Evolutionary conservation across 1,140 invertebrate species (phyloP).

Genomic region (Meloidogyne floridensis): DNA sequence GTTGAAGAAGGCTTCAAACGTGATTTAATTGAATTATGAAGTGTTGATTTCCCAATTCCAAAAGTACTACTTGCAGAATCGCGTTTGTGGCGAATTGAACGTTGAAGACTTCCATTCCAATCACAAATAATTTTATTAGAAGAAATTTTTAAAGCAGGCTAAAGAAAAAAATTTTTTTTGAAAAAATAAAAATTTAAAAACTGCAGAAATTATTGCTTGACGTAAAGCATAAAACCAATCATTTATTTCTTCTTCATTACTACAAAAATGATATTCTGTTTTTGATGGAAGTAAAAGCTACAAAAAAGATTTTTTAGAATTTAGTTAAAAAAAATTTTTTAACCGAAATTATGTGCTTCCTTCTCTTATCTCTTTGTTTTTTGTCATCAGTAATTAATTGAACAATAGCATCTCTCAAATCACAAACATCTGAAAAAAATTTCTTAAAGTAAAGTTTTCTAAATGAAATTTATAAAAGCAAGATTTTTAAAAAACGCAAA

Average conservation of each 20-base stretch:
- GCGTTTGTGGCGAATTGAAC: slow-evolving; percentile 28
- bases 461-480: no score
- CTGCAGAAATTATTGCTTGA: slow-evolving; percentile 53
- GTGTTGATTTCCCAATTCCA: slow-evolving; percentile 26
- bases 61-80: slow-evolving; percentile 16
- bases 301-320: slow-evolving; percentile 31
- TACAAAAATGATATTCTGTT: slow-evolving; percentile 56
- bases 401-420: slow-evolving; percentile 65
- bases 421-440: slow-evolving; percentile 59
- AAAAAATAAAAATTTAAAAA: slow-evolving; percentile 8
- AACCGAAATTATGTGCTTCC: slow-evolving; percentile 64
- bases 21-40: slow-evolving; percentile 41
- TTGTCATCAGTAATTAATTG: slow-evolving; percentile 57
- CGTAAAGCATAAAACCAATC: slow-evolving; percentile 59
- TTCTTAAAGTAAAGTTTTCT: background rate
- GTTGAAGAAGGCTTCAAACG: slow-evolving; percentile 31
- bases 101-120: slow-evolving; percentile 36
- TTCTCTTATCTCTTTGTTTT: slow-evolving; percentile 62
- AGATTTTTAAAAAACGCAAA: no score
- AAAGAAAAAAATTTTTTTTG: slow-evolving; percentile 18
- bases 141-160: slow-evolving; percentile 30
- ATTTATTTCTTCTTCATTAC: slow-evolving; percentile 49
- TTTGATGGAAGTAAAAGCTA: slow-evolving; percentile 51
- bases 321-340: background rate
- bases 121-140: slow-evolving; percentile 32